Percentiles rank a stretch among this genome's conserved stretches.
Evolutionary conservation across 2,113 vertebrate species (phyloP).

Genomic region (Hippocampus zosterae): DNA sequence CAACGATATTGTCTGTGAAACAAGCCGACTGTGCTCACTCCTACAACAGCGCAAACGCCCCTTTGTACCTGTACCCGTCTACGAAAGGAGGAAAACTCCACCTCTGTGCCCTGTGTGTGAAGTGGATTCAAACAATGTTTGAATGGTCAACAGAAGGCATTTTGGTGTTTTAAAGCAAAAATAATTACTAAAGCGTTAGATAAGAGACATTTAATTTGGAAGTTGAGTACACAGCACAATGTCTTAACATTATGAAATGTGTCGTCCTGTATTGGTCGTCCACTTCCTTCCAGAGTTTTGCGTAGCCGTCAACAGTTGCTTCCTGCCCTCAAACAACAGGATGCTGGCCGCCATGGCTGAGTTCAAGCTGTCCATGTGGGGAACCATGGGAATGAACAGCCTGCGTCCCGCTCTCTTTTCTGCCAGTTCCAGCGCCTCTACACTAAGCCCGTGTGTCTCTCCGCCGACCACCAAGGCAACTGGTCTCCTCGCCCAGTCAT

Average conservation of each 20-base stretch:
- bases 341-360: conserved; percentile 86
- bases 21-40: no score
- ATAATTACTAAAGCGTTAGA: neutral
- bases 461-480: conserved; percentile 84
- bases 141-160: no score
- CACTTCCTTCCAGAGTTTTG: conserved; percentile 36
- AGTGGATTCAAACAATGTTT: no score
- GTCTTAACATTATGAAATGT: conserved; percentile 13
- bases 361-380: conserved; percentile 84
- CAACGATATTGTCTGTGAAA: no score
- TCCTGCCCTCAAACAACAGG: conserved; percentile 86
- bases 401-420: conserved; percentile 72
- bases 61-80: no score
- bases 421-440: conserved; percentile 73
- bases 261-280: conserved; percentile 22
- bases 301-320: conserved; percentile 69
- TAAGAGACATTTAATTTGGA: neutral
- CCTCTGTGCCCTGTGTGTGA: no score
- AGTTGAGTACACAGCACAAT: neutral
- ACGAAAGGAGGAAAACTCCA: no score
- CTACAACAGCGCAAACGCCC: no score
- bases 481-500: conserved; percentile 74
- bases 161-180: neutral
- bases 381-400: conserved; percentile 79
- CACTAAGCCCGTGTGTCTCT: conserved; percentile 83